phyloP scores from a whole-genome alignment of 2,113 vertebrate genomes.

The Talpa occidentalis region DNA sequence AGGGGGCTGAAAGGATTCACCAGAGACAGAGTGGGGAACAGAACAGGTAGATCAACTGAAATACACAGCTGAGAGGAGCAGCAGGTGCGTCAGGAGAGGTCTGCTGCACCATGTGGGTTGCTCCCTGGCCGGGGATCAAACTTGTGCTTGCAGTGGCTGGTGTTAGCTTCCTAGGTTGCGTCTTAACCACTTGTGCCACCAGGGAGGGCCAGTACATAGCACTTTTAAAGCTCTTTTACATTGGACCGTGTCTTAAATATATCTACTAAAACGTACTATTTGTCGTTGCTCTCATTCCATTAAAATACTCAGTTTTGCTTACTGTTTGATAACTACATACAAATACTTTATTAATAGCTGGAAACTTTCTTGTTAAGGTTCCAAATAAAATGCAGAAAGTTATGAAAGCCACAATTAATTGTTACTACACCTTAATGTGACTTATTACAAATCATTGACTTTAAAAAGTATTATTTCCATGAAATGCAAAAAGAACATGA shows the following conservation, averaged over 20 bases:
- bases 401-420: too few relatives aligned
- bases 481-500: background rate
- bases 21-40: too few relatives aligned
- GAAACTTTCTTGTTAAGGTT: background rate
- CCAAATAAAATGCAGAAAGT: conserved; percentile 28
- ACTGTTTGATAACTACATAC: background rate
- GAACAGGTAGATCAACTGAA: too few relatives aligned
- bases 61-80: too few relatives aligned
- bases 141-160: too few relatives aligned
- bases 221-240: conserved; percentile 7
- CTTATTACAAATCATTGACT: background rate
- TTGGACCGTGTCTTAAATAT: background rate
- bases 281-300: background rate
- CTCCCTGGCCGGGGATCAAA: too few relatives aligned
- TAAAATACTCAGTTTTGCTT: background rate
- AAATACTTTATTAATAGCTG: conserved; percentile 7
- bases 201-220: too few relatives aligned
- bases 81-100: too few relatives aligned
- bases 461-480: background rate
- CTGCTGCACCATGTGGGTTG: too few relatives aligned
- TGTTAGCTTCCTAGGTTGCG: too few relatives aligned
- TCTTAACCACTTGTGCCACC: too few relatives aligned
- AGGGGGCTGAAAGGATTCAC: too few relatives aligned
- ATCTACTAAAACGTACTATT: background rate
- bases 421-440: background rate